Evolutionary conservation across 2,113 vertebrate genomes (phyloP).

Genomic region (Lota lota): DNA sequence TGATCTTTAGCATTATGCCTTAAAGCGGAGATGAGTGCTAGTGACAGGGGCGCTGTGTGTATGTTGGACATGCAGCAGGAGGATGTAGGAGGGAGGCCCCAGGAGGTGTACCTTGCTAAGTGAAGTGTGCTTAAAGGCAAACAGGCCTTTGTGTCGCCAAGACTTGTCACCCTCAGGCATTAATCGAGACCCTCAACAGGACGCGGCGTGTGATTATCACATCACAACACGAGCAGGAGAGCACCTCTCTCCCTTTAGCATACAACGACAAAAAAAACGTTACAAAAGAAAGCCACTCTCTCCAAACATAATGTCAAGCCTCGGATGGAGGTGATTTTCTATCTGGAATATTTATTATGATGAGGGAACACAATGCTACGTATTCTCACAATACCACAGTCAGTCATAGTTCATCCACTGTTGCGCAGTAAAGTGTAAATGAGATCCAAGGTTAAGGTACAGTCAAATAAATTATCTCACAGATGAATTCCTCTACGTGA

Average conservation of each 20-base stretch:
- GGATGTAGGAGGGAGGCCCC: slow-evolving; percentile 45
- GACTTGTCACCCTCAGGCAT: slow-evolving; percentile 64
- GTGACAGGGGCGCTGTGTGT: slow-evolving; percentile 58
- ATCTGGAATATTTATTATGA: slow-evolving; percentile 69
- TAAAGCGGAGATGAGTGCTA: slow-evolving; percentile 68
- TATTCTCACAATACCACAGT: slow-evolving; percentile 68
- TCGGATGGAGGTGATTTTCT: slow-evolving; percentile 58
- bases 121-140: slow-evolving; percentile 66
- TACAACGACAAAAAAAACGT: slow-evolving; percentile 22
- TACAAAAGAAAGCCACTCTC: slow-evolving; percentile 36
- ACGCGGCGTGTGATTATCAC: slow-evolving; percentile 68
- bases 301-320: slow-evolving; percentile 53
- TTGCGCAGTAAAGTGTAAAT: slow-evolving; percentile 58
- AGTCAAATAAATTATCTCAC: slow-evolving; percentile 59
- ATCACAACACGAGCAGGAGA: slow-evolving; percentile 53
- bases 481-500: slow-evolving; percentile 53
- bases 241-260: slow-evolving; percentile 49
- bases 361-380: slow-evolving; percentile 69
- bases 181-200: slow-evolving; percentile 71
- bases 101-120: slow-evolving; percentile 45
- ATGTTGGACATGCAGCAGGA: slow-evolving; percentile 39
- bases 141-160: slow-evolving; percentile 53
- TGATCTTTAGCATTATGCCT: slow-evolving; percentile 67
- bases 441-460: slow-evolving; percentile 55
- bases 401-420: slow-evolving; percentile 64